These are phyloP conservation scores for Gorsachius magnificus DNA, from an alignment of 2,797 vertebrate species.

Conservation along the genomic window DNA sequence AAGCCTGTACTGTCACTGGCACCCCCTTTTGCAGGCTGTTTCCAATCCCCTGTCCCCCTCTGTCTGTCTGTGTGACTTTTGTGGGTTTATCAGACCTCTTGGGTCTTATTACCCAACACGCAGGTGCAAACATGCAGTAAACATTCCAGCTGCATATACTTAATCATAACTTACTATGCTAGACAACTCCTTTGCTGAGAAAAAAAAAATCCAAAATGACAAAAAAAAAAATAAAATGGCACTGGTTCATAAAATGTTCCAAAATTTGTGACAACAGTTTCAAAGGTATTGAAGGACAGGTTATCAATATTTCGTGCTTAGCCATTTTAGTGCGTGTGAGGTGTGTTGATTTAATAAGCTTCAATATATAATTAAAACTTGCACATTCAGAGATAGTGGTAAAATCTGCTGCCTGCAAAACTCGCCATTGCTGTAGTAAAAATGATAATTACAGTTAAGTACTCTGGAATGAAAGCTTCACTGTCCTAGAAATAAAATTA, in stretches of 20 bases:
- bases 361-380: background rate
- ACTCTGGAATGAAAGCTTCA: background rate
- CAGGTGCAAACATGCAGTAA: conserved; percentile 31
- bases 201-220: background rate
- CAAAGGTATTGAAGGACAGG: background rate
- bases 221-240: background rate
- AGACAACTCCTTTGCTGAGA: background rate
- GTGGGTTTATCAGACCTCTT: conserved; percentile 32
- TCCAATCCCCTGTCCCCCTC: background rate
- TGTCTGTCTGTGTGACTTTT: background rate
- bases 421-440: background rate
- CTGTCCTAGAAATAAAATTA: background rate
- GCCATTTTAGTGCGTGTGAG: background rate
- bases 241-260: background rate
- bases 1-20: background rate
- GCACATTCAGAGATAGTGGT: background rate
- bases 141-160: conserved; percentile 23
- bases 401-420: background rate
- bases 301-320: background rate
- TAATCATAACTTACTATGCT: background rate
- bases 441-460: background rate
- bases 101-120: conserved; percentile 2
- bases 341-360: background rate
- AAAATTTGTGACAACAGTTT: background rate
- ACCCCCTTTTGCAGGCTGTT: background rate